These are phyloP conservation scores for Notospermus geniculatus DNA, from an alignment of 1,140 invertebrate genomes.

Conservation along the genomic window DNA sequence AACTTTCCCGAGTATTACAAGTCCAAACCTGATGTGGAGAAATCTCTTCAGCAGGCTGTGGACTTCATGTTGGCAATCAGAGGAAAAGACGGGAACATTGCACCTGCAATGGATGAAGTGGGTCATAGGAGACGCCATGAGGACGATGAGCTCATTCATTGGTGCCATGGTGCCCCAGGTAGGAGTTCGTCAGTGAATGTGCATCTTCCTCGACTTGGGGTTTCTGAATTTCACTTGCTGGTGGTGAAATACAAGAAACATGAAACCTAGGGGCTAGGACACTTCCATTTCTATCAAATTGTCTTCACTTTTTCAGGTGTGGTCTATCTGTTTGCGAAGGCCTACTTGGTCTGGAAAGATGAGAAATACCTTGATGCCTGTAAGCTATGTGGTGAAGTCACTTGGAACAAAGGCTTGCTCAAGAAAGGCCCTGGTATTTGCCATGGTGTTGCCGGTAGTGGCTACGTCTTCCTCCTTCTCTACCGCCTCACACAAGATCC, in stretches of 20 bases:
- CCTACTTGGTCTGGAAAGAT: constrained; percentile 73
- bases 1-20: constrained; percentile 66
- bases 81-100: constrained; percentile 73
- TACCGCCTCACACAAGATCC: constrained; percentile 72
- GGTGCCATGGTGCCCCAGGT: constrained; percentile 84
- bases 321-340: constrained; percentile 77
- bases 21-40: constrained; percentile 57
- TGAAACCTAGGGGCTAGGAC: too few species aligned
- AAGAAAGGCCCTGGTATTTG: constrained; percentile 76
- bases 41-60: constrained; percentile 61
- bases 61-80: constrained; percentile 66
- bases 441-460: constrained; percentile 82
- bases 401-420: constrained; percentile 77
- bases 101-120: constrained; percentile 72
- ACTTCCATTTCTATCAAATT: constrained; percentile 6
- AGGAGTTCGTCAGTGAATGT: too few species aligned
- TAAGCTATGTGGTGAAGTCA: constrained; percentile 68
- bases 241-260: too few species aligned
- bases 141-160: constrained; percentile 73
- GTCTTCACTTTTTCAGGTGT: constrained; percentile 60
- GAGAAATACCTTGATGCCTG: constrained; percentile 71
- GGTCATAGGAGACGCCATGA: constrained; percentile 42
- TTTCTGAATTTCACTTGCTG: too few species aligned
- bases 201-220: too few species aligned
- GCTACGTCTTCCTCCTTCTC: constrained; percentile 78